phyloP scores from a whole-genome alignment of 2,888 invertebrate species.

The Carabus problematicus region DNA sequence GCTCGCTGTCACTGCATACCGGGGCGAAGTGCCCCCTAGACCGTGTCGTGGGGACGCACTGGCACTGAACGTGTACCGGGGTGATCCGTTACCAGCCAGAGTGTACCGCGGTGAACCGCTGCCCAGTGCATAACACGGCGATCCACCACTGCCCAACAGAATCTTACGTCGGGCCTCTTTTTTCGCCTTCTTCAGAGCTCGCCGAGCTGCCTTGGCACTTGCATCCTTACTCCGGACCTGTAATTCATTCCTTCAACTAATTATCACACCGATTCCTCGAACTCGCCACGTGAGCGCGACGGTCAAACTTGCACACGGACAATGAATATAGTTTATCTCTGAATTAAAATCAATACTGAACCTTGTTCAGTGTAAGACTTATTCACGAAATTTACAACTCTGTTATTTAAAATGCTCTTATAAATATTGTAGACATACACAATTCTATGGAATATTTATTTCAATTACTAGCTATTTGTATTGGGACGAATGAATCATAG shows the following conservation, averaged over 20 bases:
- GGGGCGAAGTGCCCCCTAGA: constrained; percentile 66
- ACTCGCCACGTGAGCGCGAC: too few species aligned
- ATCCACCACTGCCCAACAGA: constrained; percentile 51
- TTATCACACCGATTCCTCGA: too few species aligned
- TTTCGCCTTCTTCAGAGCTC: constrained; percentile 80
- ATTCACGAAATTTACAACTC: too few species aligned
- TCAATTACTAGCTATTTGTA: too few species aligned
- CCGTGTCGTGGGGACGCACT: constrained; percentile 67
- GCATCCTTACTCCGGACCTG: constrained; percentile 51
- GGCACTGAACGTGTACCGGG: constrained; percentile 61
- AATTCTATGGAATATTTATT: too few species aligned
- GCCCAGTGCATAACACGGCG: constrained; percentile 51
- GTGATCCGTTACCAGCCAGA: constrained; percentile 57
- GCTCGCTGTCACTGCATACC: constrained; percentile 55
- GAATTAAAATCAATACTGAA: too few species aligned
- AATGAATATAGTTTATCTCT: too few species aligned
- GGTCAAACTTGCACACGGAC: too few species aligned
- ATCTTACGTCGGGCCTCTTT: constrained; percentile 76
- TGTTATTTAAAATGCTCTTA: too few species aligned
- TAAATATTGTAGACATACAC: too few species aligned
- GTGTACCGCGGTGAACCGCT: constrained; percentile 54
- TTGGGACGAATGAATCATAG: too few species aligned
- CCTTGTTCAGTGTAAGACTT: too few species aligned
- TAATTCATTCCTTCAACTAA: constrained; percentile 6
- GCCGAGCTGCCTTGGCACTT: constrained; percentile 73